Base-by-base conservation (phyloP, 2,888 invertebrate genomes). In the Dicycla oo region DNA sequence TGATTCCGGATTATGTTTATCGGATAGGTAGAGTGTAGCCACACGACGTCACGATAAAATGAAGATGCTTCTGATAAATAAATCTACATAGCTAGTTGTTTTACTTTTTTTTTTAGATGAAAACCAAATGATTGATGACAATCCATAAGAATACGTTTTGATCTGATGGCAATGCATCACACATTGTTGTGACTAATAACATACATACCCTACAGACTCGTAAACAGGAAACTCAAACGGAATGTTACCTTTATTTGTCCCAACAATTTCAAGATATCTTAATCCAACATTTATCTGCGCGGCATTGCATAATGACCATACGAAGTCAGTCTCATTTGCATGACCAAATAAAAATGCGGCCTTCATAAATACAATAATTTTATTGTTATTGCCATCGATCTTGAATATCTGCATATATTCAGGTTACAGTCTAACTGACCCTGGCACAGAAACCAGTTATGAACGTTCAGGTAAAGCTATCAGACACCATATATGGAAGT, bases 1-100 rank as follows among this genome's bases (percentile, higher is more conserved):
- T 84, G 84, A 81, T 86, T 86, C 84, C 73, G 70, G 86, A 87
- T 83, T 73, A 81, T 63, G 68, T 54, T 82, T 87, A 89, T 87
- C 85, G 64, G 78, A 60, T 76, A 79, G 82, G 75, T 86, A 74
- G 81, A 89, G 86, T 83, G 78, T n/a, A n/a, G 68, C 45, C 80
- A 78, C 75, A 68, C 49, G 62, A 64, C 84, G 86, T 88, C 79
- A 80, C 62, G 79, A 84, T 80, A 75, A 69, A 60, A 34, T 51
- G 30, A n/a, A 69, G 54, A 67, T 64, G 45, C 57, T 69, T 45
- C 69, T 74, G 51, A 57, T 71, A 80, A 54, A 65, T 63, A 45
- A 49, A 40, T 53, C 60, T 62, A 26, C 38, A 23, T 61, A 43
- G 10, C 26, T 61, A 45, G 4, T 54, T 43, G 20, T 26, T 51